phyloP scores from a whole-genome alignment of 2,888 invertebrate genomes.

The Trachelus stipa region DNA sequence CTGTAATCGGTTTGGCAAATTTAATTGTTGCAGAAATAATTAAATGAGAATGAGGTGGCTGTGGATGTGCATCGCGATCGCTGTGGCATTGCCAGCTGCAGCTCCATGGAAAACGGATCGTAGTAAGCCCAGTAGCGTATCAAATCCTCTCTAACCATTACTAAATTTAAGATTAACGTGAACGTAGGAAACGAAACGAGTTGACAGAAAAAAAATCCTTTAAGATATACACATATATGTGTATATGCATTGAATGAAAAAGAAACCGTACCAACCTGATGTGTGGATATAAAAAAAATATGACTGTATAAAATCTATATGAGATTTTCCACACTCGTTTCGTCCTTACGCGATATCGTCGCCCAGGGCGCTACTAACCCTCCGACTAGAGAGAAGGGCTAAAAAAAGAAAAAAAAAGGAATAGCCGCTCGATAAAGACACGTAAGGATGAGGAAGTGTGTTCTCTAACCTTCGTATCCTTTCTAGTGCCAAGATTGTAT shows the following conservation, averaged over 20 bases:
- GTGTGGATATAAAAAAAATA: background rate
- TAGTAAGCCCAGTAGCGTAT: constrained; percentile 55
- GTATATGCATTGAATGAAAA: background rate
- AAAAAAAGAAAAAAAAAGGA: constrained; percentile 16
- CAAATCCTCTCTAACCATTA: constrained; percentile 18
- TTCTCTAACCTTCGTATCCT: constrained; percentile 11
- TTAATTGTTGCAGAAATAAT: constrained; percentile 32
- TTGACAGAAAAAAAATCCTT: background rate
- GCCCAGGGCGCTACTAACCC: background rate
- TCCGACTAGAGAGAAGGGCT: background rate
- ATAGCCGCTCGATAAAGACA: constrained; percentile 19
- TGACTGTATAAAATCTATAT: background rate
- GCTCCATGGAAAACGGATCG: constrained; percentile 54
- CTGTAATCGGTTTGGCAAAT: background rate
- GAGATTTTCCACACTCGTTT: background rate
- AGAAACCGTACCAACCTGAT: background rate
- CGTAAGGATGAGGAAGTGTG: background rate
- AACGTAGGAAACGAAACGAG: background rate
- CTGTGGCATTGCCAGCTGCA: constrained; percentile 51
- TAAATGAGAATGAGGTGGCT: constrained; percentile 46
- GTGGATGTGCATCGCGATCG: constrained; percentile 51
- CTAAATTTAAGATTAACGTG: background rate
- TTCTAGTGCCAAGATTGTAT: constrained; percentile 71
- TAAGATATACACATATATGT: background rate
- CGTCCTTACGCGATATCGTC: background rate